phyloP scores from a whole-genome alignment of 2,888 invertebrate genomes.

The Tenthredo mesomela region DNA sequence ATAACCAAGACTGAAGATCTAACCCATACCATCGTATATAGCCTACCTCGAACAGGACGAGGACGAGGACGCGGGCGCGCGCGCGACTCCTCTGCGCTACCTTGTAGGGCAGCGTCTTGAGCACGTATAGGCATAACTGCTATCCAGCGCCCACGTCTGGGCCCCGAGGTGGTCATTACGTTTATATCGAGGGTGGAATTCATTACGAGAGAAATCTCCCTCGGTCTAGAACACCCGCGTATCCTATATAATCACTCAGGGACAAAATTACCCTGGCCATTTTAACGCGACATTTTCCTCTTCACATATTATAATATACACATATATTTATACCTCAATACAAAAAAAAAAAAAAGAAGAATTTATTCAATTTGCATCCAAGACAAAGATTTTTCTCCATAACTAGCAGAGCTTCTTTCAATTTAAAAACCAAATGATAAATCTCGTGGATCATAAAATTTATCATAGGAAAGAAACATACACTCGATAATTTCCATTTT shows the following conservation, averaged over 20 bases:
- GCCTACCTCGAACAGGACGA: not conserved
- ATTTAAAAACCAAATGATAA: no score
- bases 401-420: no score
- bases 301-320: not conserved
- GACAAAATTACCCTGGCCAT: conserved; percentile 7
- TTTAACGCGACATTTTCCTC: conserved; percentile 49
- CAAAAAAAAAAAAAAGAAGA: no score
- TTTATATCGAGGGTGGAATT: conserved; percentile 73
- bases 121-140: conserved; percentile 70
- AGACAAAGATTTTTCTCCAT: no score
- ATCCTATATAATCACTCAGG: conserved; percentile 45
- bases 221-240: conserved; percentile 57
- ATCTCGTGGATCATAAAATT: no score
- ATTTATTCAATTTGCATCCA: not conserved
- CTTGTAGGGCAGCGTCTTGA: conserved; percentile 71
- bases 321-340: not conserved
- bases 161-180: conserved; percentile 69
- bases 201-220: conserved; percentile 71
- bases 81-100: conserved; percentile 64
- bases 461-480: no score
- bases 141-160: conserved; percentile 60
- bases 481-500: no score
- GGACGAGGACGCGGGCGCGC: conserved; percentile 56
- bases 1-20: not conserved
- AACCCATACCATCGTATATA: not conserved